These are phyloP conservation scores for Brenthis ino DNA, from an alignment of 2,888 invertebrate species.

Conservation along the genomic window DNA sequence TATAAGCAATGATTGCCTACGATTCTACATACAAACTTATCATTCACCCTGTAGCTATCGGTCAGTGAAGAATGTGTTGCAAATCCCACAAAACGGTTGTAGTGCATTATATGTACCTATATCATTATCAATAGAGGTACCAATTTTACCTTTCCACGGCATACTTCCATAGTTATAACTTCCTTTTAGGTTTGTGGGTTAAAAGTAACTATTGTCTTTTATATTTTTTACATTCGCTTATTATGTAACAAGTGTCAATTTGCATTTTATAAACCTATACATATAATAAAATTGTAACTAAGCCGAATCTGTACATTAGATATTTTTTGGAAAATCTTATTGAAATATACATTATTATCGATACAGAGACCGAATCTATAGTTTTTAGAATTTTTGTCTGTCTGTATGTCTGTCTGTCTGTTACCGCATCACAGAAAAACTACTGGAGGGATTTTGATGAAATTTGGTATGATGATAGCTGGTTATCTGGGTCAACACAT, in stretches of 20 bases:
- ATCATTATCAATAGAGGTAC: constrained; percentile 34
- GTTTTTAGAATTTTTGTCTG: too few relatives aligned
- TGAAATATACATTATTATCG: too few relatives aligned
- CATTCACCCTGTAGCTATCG: constrained; percentile 44
- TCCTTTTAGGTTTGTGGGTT: constrained; percentile 39
- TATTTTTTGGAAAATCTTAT: too few relatives aligned
- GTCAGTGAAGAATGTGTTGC: constrained; percentile 42
- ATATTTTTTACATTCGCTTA: constrained; percentile 14
- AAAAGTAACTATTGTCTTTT: constrained; percentile 22
- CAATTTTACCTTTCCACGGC: constrained; percentile 40
- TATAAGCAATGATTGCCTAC: constrained; percentile 34
- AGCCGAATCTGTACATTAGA: too few relatives aligned
- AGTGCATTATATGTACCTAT: constrained; percentile 32
- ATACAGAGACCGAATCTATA: too few relatives aligned
- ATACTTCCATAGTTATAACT: constrained; percentile 37
- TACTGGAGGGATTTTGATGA: too few relatives aligned
- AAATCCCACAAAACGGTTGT: constrained; percentile 37
- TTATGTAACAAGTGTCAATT: constrained; percentile 17
- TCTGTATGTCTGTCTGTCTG: too few relatives aligned
- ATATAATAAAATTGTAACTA: too few relatives aligned
- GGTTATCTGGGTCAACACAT: too few relatives aligned
- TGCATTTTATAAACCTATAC: neutral
- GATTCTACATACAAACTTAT: constrained; percentile 40
- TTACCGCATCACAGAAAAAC: too few relatives aligned
- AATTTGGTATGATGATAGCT: too few relatives aligned